Evolutionary conservation across 1,140 invertebrate species (phyloP).

Genomic region (Marisa cornuarietis): DNA sequence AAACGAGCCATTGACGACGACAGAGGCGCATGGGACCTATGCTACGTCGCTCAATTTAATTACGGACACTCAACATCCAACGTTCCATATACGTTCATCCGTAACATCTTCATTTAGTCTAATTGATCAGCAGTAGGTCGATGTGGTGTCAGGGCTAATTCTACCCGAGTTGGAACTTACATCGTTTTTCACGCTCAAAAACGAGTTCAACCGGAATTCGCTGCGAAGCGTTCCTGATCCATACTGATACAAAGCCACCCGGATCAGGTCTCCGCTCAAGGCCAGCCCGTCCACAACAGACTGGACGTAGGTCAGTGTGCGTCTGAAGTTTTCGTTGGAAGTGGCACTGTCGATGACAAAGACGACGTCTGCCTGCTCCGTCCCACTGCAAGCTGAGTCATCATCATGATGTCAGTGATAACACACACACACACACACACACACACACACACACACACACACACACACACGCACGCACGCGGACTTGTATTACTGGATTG

Average conservation of each 20-base stretch:
- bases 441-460: background rate
- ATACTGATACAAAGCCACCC: background rate
- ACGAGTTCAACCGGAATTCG: background rate
- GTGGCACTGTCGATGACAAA: background rate
- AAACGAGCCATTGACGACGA: too few relatives aligned
- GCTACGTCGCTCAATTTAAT: too few relatives aligned
- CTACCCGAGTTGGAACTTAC: background rate
- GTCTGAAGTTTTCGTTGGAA: background rate
- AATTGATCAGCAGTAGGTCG: background rate
- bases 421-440: conserved; percentile 13
- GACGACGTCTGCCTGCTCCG: background rate
- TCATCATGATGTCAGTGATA: background rate
- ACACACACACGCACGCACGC: background rate
- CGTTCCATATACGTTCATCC: too few relatives aligned
- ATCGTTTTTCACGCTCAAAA: background rate
- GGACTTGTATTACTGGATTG: too few relatives aligned
- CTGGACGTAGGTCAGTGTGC: background rate
- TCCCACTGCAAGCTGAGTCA: background rate
- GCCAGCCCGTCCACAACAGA: background rate
- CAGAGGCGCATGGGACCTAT: too few relatives aligned
- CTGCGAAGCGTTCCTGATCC: background rate
- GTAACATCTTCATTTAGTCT: background rate
- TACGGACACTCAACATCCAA: too few relatives aligned
- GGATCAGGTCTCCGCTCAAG: background rate
- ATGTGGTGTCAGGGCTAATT: background rate